These are phyloP conservation scores for Lithophane semibrunnea DNA, from an alignment of 2,888 invertebrate genomes.

Conservation along the genomic window DNA sequence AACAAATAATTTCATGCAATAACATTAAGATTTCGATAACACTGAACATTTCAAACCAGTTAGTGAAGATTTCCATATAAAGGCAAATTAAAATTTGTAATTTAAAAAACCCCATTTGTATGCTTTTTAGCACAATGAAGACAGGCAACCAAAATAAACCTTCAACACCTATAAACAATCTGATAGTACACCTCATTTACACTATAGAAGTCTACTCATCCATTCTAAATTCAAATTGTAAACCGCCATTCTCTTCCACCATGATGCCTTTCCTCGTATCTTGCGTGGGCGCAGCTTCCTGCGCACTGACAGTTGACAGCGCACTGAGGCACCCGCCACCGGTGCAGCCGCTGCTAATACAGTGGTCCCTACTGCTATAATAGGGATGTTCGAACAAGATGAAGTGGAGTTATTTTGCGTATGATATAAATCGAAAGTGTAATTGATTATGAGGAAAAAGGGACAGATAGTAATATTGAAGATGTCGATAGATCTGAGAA, in stretches of 20 bases:
- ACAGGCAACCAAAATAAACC: background rate
- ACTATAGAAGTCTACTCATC: background rate
- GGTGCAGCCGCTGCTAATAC: slow-evolving; percentile 65
- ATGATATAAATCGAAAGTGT: slow-evolving; percentile 32
- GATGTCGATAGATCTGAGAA: background rate
- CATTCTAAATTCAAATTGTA: slow-evolving; percentile 7
- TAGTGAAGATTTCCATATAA: background rate
- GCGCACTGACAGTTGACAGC: slow-evolving; percentile 74
- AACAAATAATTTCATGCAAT: background rate
- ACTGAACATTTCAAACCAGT: background rate
- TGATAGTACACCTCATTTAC: background rate
- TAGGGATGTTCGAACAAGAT: slow-evolving; percentile 59
- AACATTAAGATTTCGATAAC: background rate
- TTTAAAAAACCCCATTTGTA: background rate
- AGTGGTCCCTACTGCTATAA: slow-evolving; percentile 67
- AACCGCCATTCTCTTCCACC: slow-evolving; percentile 51
- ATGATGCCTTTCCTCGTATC: slow-evolving; percentile 53
- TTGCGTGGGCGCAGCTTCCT: slow-evolving; percentile 77
- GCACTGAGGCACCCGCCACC: slow-evolving; percentile 69
- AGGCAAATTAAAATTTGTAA: background rate
- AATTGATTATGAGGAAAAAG: slow-evolving; percentile 13
- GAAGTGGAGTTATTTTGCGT: slow-evolving; percentile 29
- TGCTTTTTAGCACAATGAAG: background rate
- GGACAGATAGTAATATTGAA: background rate
- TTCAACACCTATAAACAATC: background rate